Conservation (phyloP, 2,797 vertebrate genomes). For the Lepilemur ruficaudatus region DNA sequence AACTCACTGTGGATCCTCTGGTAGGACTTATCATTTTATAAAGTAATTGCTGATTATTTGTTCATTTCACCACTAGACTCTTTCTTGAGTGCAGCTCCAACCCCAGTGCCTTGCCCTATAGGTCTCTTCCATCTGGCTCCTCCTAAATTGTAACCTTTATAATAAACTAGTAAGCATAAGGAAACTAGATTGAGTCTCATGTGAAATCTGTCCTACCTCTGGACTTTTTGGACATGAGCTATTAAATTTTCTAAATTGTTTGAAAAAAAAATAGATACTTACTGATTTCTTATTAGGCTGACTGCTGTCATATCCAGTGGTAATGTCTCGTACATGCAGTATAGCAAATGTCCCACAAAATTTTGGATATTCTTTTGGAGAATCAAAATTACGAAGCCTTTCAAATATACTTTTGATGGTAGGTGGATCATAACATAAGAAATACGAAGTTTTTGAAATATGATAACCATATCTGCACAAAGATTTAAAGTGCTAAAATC, state of each 20-base stretch:
- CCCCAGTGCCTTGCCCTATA: neutral
- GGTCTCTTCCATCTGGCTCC: neutral
- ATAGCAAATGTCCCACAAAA: conserved; percentile 87
- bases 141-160: neutral
- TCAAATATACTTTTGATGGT: conserved; percentile 92
- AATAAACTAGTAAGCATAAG: neutral
- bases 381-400: conserved; percentile 89
- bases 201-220: neutral
- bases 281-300: conserved; percentile 88
- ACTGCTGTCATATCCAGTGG: conserved; percentile 95
- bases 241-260: neutral
- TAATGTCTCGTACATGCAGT: conserved; percentile 89
- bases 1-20: neutral
- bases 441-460: conserved; percentile 94
- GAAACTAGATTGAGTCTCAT: neutral
- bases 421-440: conserved; percentile 91
- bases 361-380: conserved; percentile 88
- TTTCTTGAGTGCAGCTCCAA: neutral
- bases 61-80: neutral
- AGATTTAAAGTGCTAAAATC: conserved; percentile 68
- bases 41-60: neutral
- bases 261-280: conserved; percentile 75
- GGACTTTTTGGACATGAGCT: neutral
- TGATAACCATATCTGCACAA: conserved; percentile 93
- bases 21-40: neutral